These are phyloP conservation scores for Phallusia fumigata DNA, from an alignment of 23 tunicate species.

Conservation along the genomic window DNA sequence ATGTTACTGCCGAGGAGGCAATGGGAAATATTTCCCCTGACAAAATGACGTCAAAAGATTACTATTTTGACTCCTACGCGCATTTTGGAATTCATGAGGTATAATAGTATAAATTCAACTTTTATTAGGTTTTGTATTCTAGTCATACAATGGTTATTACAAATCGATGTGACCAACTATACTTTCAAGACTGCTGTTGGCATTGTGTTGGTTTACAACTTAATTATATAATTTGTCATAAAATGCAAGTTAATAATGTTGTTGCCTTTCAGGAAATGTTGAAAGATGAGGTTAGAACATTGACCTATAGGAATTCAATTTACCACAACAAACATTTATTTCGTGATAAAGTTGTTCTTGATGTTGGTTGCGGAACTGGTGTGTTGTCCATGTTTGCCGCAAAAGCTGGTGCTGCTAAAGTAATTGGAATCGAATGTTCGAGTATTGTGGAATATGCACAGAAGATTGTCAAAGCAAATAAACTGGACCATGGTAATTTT, in stretches of 20 bases:
- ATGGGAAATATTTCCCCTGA: constrained; percentile 88
- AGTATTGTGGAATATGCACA: constrained; percentile 91
- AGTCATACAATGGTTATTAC: too few species aligned
- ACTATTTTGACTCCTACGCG: constrained; percentile 98
- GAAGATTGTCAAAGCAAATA: constrained; percentile 91
- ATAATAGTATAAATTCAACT: too few species aligned
- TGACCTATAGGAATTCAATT: constrained; percentile 93
- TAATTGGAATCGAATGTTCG: constrained; percentile 93
- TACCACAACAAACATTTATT: constrained; percentile 96
- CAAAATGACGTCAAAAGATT: constrained; percentile 97
- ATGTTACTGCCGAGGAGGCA: constrained; percentile 21
- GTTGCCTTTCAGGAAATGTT: constrained; percentile 74
- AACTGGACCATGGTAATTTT: constrained; percentile 66
- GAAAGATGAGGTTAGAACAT: constrained; percentile 97
- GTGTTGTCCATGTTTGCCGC: constrained; percentile 99
- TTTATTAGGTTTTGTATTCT: too few species aligned
- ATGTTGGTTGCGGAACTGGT: constrained; percentile 99
- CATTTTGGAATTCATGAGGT: constrained; percentile 99
- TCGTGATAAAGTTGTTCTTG: constrained; percentile 86
- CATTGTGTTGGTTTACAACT: too few species aligned
- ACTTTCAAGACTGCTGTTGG: too few species aligned
- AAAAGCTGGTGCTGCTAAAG: constrained; percentile 97
- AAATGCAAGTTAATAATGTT: background rate
- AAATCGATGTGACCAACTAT: too few species aligned
- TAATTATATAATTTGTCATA: too few species aligned